Evolutionary conservation across 1,140 invertebrate genomes (phyloP).

Genomic region (Centruroides vittatus): DNA sequence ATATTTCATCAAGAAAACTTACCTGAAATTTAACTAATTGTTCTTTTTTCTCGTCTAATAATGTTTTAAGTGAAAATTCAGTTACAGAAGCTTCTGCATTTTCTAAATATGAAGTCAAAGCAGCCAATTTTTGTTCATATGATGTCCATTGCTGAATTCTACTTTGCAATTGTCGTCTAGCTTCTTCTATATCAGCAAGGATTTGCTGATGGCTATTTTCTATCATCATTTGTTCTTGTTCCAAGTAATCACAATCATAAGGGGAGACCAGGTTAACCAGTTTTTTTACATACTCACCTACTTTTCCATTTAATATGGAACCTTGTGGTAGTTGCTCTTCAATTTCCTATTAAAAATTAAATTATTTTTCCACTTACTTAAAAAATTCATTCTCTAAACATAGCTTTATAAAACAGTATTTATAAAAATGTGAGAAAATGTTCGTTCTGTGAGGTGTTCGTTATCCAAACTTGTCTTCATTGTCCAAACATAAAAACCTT

Average conservation of each 20-base stretch:
- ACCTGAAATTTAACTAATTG: conserved; percentile 82
- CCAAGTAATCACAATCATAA: conserved; percentile 4
- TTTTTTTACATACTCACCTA: conserved; percentile 1
- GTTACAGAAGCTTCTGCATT: conserved; percentile 76
- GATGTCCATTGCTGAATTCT: conserved; percentile 78
- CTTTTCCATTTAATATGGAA: background rate
- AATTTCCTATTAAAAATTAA: background rate
- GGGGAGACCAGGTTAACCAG: conserved; percentile 1
- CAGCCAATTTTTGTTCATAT: conserved; percentile 73
- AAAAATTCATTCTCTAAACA: background rate
- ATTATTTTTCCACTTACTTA: background rate
- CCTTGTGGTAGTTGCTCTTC: conserved; percentile 7
- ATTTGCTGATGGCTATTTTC: conserved; percentile 7
- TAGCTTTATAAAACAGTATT: too few relatives aligned
- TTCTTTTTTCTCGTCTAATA: conserved; percentile 77
- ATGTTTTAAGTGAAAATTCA: conserved; percentile 66
- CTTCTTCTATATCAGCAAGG: conserved; percentile 42
- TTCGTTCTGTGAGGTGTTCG: too few relatives aligned
- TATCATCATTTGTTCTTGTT: conserved; percentile 1
- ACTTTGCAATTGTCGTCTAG: conserved; percentile 60
- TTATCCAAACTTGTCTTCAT: too few relatives aligned
- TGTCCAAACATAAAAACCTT: too few relatives aligned
- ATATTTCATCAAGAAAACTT: conserved; percentile 17
- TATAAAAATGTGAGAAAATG: too few relatives aligned
- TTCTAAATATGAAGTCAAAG: conserved; percentile 62